phyloP scores from a whole-genome alignment of 2,113 vertebrate genomes.

The Glaucomys volans region DNA sequence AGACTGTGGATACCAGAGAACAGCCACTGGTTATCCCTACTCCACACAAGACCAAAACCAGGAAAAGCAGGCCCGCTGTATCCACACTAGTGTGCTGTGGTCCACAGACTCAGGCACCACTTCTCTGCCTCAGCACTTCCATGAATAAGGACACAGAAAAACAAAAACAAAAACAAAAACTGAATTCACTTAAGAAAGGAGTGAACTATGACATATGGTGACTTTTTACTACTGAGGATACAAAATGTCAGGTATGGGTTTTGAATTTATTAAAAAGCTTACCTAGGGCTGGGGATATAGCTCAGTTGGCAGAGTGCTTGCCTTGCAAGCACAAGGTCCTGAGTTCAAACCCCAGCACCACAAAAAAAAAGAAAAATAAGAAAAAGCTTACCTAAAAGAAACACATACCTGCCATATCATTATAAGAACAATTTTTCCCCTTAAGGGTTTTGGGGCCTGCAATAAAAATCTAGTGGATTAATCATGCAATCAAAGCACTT shows the following conservation, averaged over 20 bases:
- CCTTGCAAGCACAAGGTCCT: no score
- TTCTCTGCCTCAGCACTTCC: background rate
- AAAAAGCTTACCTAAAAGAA: background rate
- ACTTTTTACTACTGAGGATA: background rate
- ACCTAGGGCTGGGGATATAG: no score
- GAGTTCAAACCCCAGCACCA: no score
- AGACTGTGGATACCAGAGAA: slow-evolving; percentile 4
- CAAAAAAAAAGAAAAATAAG: no score
- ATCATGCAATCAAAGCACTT: background rate
- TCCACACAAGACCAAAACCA: background rate
- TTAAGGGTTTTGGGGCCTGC: background rate
- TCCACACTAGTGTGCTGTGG: no score
- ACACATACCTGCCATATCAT: background rate
- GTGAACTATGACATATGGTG: background rate
- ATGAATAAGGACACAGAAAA: background rate
- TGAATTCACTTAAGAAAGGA: background rate
- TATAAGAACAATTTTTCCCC: background rate
- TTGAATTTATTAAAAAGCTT: background rate
- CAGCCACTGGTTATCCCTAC: slow-evolving; percentile 64
- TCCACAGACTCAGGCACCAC: background rate
- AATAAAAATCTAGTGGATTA: background rate
- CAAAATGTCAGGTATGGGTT: background rate
- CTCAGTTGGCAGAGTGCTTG: no score
- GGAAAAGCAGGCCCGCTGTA: background rate
- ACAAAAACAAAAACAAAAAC: background rate